Base-by-base conservation (phyloP, 2,888 invertebrate genomes). In the Arrhopalites spinosus region DNA sequence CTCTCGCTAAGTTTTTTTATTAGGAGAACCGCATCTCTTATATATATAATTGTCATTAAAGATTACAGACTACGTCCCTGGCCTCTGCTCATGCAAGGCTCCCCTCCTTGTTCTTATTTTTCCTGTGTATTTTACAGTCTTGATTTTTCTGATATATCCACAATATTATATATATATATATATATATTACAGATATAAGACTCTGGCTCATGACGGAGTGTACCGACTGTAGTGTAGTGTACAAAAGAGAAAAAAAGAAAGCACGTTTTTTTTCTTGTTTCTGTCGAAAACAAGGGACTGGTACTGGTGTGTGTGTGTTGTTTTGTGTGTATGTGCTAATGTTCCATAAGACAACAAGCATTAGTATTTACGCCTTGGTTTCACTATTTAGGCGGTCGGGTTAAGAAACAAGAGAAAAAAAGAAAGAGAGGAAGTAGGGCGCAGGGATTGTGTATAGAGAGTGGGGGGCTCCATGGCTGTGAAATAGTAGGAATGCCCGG, bases 401-500 rank as follows among this genome's bases (percentile, higher is more conserved):
- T 50, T n/a, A n/a, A n/a, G n/a, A n/a, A n/a, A 15, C 23, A 27
- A 27, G 61, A 25, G 61, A 61, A 20, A 11, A 27, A 27, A 11
- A 11, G 61, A 23, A 20, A 61, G 15, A 25, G 15, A 61, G 25
- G 23, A 36, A 36, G 15, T 13, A 23, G 23, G 29, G 15, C 15
- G 61, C 61, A 56, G 61, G 27, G 30, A 63, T 15, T 27, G 7
- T 61, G 63, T 63, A 27, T 29, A 27, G 63, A 29, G 30, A 61
- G n/a, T n/a, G 36, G 8, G 27, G 30, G 15, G 64, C 11, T 25
- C 25, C 11, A n/a, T n/a, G 8, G 45, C n/a, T 70, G 50, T 66
- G 67, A 71, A 74, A 66, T 36, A 61, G n/a, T n/a, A n/a, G 70
- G 47, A 70, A 74, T 74, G 74, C 76, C 78, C 74, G 67, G 72